These are phyloP conservation scores for Thera obeliscata DNA, from an alignment of 2,888 invertebrate genomes.

Conservation along the genomic window DNA sequence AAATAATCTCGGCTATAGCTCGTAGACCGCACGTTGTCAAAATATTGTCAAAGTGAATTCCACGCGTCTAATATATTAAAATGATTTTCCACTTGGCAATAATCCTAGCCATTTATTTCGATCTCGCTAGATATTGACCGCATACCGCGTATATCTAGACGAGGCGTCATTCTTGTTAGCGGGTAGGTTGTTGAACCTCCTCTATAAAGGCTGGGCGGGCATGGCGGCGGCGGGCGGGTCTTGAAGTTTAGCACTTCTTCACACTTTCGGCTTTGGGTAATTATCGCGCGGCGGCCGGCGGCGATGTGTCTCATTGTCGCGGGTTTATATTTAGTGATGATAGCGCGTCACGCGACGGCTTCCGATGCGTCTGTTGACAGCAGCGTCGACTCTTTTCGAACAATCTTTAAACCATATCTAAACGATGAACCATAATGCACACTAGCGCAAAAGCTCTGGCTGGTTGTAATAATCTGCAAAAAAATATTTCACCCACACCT, in stretches of 20 bases:
- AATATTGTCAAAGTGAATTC: conserved; percentile 84
- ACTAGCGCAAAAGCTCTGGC: background rate
- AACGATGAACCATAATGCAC: background rate
- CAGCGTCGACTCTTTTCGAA: conserved; percentile 42
- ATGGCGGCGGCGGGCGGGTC: conserved; percentile 40
- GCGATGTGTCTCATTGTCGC: conserved; percentile 69
- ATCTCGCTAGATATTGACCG: conserved; percentile 79
- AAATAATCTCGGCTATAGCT: conserved; percentile 60
- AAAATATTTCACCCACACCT: background rate
- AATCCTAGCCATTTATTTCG: conserved; percentile 83
- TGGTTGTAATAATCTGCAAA: background rate
- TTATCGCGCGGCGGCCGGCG: conserved; percentile 60
- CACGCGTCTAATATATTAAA: conserved; percentile 82
- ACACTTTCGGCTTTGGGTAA: conserved; percentile 62
- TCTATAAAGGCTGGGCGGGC: conserved; percentile 67
- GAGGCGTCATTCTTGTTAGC: conserved; percentile 67
- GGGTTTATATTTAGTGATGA: conserved; percentile 71
- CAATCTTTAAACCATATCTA: conserved; percentile 17
- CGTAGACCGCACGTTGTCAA: conserved; percentile 79
- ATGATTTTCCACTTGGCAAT: conserved; percentile 83
- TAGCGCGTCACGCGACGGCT: conserved; percentile 54
- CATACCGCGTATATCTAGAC: conserved; percentile 80
- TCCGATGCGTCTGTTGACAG: conserved; percentile 72
- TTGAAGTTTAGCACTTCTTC: conserved; percentile 56
- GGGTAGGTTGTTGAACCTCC: conserved; percentile 78